Evolutionary conservation across 1,140 invertebrate genomes (phyloP).

Genomic region (Drosophila takahashii): DNA sequence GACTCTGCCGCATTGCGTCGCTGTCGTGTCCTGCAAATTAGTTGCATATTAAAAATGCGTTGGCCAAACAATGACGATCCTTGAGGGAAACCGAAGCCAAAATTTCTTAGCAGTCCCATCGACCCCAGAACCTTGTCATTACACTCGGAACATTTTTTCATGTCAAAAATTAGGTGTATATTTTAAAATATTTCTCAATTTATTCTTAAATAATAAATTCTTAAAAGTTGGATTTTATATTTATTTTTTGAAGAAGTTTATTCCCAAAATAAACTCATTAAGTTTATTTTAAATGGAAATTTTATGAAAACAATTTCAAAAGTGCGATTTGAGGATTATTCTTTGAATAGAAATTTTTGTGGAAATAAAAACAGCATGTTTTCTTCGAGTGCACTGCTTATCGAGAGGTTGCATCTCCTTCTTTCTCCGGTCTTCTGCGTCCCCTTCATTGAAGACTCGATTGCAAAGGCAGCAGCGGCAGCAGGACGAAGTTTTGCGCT

Average conservation of each 20-base stretch:
- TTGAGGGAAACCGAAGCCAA: conserved; percentile 22
- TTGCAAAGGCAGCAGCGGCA: conserved; percentile 40
- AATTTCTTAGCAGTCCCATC: conserved; percentile 17
- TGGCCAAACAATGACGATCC: conserved; percentile 71
- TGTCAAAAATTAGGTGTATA: background rate
- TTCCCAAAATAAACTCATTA: too few species aligned
- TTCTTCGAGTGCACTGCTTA: conserved; percentile 43
- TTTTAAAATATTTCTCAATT: too few species aligned
- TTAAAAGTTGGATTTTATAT: too few species aligned
- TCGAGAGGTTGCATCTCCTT: conserved; percentile 12
- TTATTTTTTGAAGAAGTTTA: too few species aligned
- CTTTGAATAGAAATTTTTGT: background rate
- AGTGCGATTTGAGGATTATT: too few species aligned
- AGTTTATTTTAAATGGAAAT: too few species aligned
- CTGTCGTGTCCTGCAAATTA: conserved; percentile 66
- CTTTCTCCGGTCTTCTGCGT: background rate
- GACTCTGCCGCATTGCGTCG: conserved; percentile 67
- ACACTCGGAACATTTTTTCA: background rate
- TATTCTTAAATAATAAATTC: too few species aligned
- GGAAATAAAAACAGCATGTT: background rate
- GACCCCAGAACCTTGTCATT: conserved; percentile 5
- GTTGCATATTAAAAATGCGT: conserved; percentile 81
- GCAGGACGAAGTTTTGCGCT: conserved; percentile 62
- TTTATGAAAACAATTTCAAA: too few species aligned
- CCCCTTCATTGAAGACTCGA: conserved; percentile 36